A percentile compares a stretch with the other conserved stretches of the same genome.
phyloP scores from a whole-genome alignment of 64 coral and sea anemone genomes.

The Platygyra sinensis region DNA sequence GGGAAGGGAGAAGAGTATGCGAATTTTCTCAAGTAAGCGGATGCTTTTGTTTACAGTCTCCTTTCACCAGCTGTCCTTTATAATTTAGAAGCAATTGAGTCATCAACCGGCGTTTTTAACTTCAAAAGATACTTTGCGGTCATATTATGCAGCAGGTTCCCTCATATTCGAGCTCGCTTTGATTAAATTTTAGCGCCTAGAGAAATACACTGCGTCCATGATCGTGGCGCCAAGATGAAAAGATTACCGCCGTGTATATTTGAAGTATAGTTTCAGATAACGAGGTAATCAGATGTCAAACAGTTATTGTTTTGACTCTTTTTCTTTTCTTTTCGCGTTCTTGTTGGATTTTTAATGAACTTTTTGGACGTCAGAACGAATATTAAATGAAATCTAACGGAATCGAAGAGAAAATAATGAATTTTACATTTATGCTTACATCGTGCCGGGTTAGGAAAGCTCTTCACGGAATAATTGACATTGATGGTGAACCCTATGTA shows the following conservation, averaged over 20 bases:
- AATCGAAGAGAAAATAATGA: too few relatives aligned
- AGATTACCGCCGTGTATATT: not conserved
- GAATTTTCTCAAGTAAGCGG: constrained; percentile 79
- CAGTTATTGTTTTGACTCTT: not conserved
- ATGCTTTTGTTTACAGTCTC: not conserved
- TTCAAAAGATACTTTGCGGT: not conserved
- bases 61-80: not conserved
- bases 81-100: not conserved
- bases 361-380: too few relatives aligned
- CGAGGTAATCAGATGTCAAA: not conserved
- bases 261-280: not conserved
- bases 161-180: not conserved
- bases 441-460: too few relatives aligned
- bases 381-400: too few relatives aligned
- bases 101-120: not conserved
- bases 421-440: too few relatives aligned
- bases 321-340: not conserved
- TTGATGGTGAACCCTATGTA: too few relatives aligned
- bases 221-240: not conserved
- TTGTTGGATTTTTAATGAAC: too few relatives aligned
- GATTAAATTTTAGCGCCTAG: constrained; percentile 1
- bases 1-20: constrained; percentile 85
- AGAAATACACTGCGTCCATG: not conserved
- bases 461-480: too few relatives aligned
- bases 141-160: not conserved